Conservation (phyloP, 2,797 vertebrate species). For the Crocodylus rhombifer region DNA sequence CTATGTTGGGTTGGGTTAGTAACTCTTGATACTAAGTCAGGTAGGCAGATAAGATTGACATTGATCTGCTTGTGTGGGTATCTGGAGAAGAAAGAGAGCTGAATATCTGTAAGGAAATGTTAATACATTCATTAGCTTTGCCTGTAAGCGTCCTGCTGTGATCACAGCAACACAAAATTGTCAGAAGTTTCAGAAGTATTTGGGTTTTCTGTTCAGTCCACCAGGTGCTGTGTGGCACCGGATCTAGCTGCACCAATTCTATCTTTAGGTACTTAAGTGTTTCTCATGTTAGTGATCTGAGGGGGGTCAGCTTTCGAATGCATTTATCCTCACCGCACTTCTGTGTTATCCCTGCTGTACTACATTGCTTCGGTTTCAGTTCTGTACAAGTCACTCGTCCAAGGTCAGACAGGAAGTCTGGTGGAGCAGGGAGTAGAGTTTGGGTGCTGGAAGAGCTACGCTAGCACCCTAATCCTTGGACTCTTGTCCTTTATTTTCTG, state of each 20-base stretch:
- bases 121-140: background rate
- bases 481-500: background rate
- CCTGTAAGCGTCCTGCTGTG: background rate
- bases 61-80: background rate
- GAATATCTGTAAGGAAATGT: too few relatives aligned
- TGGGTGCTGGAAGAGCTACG: background rate
- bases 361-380: too few relatives aligned
- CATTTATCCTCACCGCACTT: background rate
- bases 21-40: constrained; percentile 2
- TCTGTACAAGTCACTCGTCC: background rate
- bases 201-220: background rate
- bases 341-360: too few relatives aligned
- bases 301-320: background rate
- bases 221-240: background rate
- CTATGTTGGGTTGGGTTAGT: constrained; percentile 17
- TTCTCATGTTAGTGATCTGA: fast-evolving
- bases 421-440: fast-evolving
- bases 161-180: fast-evolving
- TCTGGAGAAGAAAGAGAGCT: too few relatives aligned
- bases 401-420: background rate
- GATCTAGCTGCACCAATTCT: background rate
- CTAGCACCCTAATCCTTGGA: fast-evolving
- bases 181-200: background rate
- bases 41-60: background rate
- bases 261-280: background rate